A percentile compares a stretch with the other conserved stretches of the same genome.
Conservation (phyloP, 2,888 invertebrate species). For the Aphidius colemani region DNA sequence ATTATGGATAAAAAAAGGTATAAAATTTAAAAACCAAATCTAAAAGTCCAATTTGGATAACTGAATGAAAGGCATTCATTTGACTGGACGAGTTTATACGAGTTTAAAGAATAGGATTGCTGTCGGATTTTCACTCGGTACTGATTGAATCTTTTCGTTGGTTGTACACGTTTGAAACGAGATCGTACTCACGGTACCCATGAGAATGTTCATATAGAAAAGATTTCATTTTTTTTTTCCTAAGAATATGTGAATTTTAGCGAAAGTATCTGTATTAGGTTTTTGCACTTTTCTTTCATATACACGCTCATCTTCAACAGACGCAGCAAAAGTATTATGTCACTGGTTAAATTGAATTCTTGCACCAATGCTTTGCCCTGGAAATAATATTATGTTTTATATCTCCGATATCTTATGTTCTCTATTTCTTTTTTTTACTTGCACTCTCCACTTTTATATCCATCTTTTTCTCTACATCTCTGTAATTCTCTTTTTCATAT, state of each 20-base stretch:
- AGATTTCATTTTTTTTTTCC: slow-evolving; percentile 2
- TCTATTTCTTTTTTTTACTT: slow-evolving; percentile 24
- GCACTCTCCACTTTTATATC: neutral
- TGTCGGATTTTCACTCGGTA: slow-evolving; percentile 25
- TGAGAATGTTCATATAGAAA: slow-evolving; percentile 2
- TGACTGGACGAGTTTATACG: slow-evolving; percentile 14
- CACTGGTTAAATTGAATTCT: slow-evolving; percentile 50
- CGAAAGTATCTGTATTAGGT: too few relatives aligned
- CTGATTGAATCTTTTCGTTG: slow-evolving; percentile 41
- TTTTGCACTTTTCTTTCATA: slow-evolving; percentile 7
- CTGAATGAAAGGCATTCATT: slow-evolving; percentile 25
- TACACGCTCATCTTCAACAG: neutral
- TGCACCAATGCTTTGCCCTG: slow-evolving; percentile 47
- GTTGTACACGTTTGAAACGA: slow-evolving; percentile 24
- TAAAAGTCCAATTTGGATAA: slow-evolving; percentile 6
- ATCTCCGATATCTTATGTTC: slow-evolving; percentile 43
- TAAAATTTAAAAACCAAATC: neutral
- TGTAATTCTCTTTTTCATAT: neutral
- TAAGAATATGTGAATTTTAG: too few relatives aligned
- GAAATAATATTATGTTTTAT: slow-evolving; percentile 58
- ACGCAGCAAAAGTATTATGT: slow-evolving; percentile 36
- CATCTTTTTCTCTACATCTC: neutral
- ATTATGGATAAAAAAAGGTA: slow-evolving; percentile 1
- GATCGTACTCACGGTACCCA: slow-evolving; percentile 18
- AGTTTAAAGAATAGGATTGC: slow-evolving; percentile 26